Evolutionary conservation across 2,888 invertebrate species (phyloP).

Genomic region (Trichogramma dendrolimi): DNA sequence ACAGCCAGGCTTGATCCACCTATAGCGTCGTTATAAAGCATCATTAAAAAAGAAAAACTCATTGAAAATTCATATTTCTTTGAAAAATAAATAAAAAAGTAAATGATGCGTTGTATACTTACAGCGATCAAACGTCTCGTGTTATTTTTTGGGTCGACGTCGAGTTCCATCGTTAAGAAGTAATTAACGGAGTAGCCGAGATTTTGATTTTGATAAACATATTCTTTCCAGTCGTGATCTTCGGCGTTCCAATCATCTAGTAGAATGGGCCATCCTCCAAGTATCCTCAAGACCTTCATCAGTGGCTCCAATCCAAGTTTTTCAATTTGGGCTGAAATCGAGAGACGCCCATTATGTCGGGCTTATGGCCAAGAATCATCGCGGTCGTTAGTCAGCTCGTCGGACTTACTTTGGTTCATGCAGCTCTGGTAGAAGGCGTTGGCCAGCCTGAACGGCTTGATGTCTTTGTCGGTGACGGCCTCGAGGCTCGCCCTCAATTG

Average conservation of each 20-base stretch:
- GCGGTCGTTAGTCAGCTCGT: too few species aligned
- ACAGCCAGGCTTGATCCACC: slow-evolving; percentile 81
- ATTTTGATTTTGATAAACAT: slow-evolving; percentile 71
- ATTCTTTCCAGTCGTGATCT: slow-evolving; percentile 72
- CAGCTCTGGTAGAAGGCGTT: slow-evolving; percentile 82
- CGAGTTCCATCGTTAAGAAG: slow-evolving; percentile 80
- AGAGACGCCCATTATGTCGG: too few species aligned
- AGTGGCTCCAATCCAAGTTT: slow-evolving; percentile 69
- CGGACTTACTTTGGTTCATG: slow-evolving; percentile 77
- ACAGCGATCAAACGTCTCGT: slow-evolving; percentile 77
- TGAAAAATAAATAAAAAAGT: slow-evolving; percentile 6
- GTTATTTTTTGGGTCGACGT: slow-evolving; percentile 81
- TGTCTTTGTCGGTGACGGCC: slow-evolving; percentile 60
- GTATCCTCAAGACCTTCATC: slow-evolving; percentile 61
- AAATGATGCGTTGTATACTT: slow-evolving; percentile 46
- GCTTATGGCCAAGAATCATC: too few species aligned
- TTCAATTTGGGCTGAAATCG: slow-evolving; percentile 68
- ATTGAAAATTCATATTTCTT: slow-evolving; percentile 1
- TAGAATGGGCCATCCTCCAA: slow-evolving; percentile 87
- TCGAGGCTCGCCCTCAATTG: slow-evolving; percentile 69
- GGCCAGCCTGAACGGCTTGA: slow-evolving; percentile 71
- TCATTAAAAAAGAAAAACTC: not conserved
- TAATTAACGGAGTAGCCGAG: slow-evolving; percentile 81
- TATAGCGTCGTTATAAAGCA: slow-evolving; percentile 45
- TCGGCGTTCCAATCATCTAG: slow-evolving; percentile 66